A percentile compares a stretch with the other conserved stretches of the same genome.
Evolutionary conservation across 2,113 vertebrate species (phyloP).

Genomic region (Telmatochromis sp.): DNA sequence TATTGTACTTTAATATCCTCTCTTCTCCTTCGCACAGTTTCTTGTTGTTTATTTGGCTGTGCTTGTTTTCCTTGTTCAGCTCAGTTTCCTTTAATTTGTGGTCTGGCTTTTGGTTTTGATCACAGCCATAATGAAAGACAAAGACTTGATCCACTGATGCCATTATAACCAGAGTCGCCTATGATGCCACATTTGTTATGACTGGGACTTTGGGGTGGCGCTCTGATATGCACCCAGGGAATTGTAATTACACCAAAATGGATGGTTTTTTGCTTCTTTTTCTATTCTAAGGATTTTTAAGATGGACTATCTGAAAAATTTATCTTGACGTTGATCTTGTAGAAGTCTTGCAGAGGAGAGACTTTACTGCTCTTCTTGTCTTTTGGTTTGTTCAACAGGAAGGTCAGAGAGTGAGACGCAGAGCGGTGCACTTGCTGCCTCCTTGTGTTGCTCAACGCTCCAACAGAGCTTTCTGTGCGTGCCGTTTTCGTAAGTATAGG

Average conservation of each 20-base stretch:
- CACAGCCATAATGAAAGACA: constrained; percentile 38
- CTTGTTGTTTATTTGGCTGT: background rate
- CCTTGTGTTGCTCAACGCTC: background rate
- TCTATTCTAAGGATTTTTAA: background rate
- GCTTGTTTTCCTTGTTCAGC: constrained; percentile 27
- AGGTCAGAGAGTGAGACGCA: background rate
- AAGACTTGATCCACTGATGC: constrained; percentile 31
- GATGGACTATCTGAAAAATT: background rate
- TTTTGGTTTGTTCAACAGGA: background rate
- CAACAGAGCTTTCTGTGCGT: background rate
- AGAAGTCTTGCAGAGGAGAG: background rate
- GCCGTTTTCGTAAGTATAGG: background rate
- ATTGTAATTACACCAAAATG: background rate
- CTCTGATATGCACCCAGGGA: background rate
- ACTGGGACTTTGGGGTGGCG: constrained; percentile 1
- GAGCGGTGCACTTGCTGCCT: background rate
- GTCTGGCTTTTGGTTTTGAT: constrained; percentile 23
- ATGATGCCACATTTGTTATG: constrained; percentile 45
- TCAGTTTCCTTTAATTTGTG: constrained; percentile 40
- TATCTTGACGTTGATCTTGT: background rate
- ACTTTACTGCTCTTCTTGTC: background rate
- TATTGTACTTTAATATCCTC: background rate
- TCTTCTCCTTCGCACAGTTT: background rate
- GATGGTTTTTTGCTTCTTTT: background rate
- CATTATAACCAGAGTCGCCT: constrained; percentile 28